phyloP scores from a whole-genome alignment of 2,113 vertebrate genomes.

The Microcebus ravelobensis region DNA sequence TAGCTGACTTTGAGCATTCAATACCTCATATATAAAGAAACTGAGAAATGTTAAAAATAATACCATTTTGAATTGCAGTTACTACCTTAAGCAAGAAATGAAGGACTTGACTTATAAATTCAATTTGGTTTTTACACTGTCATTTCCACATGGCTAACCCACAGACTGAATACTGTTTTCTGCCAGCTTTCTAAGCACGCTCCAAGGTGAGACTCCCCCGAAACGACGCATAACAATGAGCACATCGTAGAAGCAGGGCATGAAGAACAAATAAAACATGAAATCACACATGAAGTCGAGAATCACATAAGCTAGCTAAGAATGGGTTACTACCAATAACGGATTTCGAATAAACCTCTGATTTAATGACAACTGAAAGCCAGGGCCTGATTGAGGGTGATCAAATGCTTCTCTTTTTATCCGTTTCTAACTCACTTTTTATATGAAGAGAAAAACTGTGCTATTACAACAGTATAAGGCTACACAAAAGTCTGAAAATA shows the following conservation, averaged over 20 bases:
- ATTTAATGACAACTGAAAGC: constrained; percentile 74
- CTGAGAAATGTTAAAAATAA: constrained; percentile 43
- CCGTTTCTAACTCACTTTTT: constrained; percentile 53
- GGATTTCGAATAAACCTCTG: constrained; percentile 69
- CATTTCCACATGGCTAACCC: constrained; percentile 69
- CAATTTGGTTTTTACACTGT: constrained; percentile 49
- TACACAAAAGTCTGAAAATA: background rate
- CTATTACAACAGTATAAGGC: constrained; percentile 2
- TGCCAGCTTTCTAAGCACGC: constrained; percentile 56
- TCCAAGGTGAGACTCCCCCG: constrained; percentile 66
- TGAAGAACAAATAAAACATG: constrained; percentile 72
- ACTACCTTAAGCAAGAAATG: constrained; percentile 23
- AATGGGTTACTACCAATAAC: constrained; percentile 67
- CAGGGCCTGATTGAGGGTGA: constrained; percentile 69
- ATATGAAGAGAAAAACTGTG: constrained; percentile 44
- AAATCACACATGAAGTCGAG: constrained; percentile 36
- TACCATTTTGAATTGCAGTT: constrained; percentile 30
- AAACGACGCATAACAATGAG: constrained; percentile 60
- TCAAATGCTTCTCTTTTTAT: constrained; percentile 73
- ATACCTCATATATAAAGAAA: background rate
- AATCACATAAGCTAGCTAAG: constrained; percentile 42
- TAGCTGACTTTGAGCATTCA: background rate
- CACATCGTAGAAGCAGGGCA: background rate
- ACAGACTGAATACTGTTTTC: constrained; percentile 44
- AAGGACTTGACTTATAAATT: constrained; percentile 34